These are phyloP conservation scores for Sebastes schlegelii DNA, from an alignment of 2,113 vertebrate genomes.

Conservation along the genomic window DNA sequence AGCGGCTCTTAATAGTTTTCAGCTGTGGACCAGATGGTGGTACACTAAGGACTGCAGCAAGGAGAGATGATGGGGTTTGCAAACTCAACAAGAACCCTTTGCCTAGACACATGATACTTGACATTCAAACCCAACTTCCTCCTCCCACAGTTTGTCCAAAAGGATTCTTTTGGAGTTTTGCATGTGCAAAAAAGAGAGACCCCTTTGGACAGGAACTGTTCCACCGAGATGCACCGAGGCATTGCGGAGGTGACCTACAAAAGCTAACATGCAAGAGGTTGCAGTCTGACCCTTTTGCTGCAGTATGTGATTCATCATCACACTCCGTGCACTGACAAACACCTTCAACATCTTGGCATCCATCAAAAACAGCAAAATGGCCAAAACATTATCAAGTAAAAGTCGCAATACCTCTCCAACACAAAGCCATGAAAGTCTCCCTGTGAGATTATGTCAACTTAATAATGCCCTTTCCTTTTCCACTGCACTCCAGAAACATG, in stretches of 20 bases:
- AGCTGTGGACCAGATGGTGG: constrained; percentile 86
- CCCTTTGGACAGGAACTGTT: constrained; percentile 46
- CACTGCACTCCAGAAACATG: constrained; percentile 56
- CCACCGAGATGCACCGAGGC: constrained; percentile 16
- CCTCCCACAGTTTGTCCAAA: constrained; percentile 68
- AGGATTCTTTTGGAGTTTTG: constrained; percentile 39
- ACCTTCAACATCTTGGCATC: constrained; percentile 36
- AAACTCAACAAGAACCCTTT: constrained; percentile 75
- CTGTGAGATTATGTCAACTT: constrained; percentile 38
- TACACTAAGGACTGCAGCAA: constrained; percentile 66
- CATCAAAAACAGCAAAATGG: constrained; percentile 2
- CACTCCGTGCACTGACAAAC: constrained; percentile 26
- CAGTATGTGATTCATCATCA: constrained; percentile 48
- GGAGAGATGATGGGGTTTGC: constrained; percentile 73
- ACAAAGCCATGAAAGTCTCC: constrained; percentile 25
- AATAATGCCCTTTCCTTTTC: constrained; percentile 33
- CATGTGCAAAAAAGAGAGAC: constrained; percentile 31
- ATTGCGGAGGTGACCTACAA: constrained; percentile 62
- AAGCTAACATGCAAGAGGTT: constrained; percentile 54
- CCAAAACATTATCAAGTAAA: constrained; percentile 30
- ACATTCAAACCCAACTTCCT: constrained; percentile 75
- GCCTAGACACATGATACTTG: constrained; percentile 75
- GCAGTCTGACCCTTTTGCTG: constrained; percentile 46
- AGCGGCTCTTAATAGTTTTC: constrained; percentile 83
- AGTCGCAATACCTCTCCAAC: constrained; percentile 18